A percentile compares a stretch with the other conserved stretches of the same genome.
Conservation (phyloP, 2,113 vertebrate genomes). For the Cheilinus undulatus region DNA sequence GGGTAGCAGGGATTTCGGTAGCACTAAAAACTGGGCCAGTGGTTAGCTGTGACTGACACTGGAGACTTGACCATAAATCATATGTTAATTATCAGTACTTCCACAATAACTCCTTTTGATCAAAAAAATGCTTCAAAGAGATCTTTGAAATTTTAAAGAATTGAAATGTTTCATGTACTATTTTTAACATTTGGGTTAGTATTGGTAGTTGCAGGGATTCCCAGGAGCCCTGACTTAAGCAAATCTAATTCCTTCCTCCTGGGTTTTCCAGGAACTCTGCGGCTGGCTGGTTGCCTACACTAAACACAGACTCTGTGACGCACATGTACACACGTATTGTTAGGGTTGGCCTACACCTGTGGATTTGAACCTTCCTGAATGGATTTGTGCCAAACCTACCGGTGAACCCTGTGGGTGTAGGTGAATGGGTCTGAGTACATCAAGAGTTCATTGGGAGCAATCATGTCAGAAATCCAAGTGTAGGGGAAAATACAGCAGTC, state of each 20-base stretch:
- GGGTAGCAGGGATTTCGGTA: not conserved
- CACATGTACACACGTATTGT: constrained; percentile 58
- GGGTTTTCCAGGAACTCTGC: constrained; percentile 68
- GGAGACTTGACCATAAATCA: not conserved
- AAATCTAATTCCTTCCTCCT: constrained; percentile 54
- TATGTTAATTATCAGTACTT: too few species aligned
- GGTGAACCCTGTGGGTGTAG: constrained; percentile 31
- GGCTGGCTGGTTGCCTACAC: constrained; percentile 68
- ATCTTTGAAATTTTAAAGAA: too few species aligned
- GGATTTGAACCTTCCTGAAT: constrained; percentile 51
- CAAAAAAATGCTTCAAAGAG: not conserved
- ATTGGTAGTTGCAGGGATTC: constrained; percentile 35
- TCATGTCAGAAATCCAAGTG: not conserved
- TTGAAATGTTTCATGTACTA: not conserved
- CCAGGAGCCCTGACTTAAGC: constrained; percentile 24
- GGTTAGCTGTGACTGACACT: not conserved
- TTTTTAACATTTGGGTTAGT: constrained; percentile 1
- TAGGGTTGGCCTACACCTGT: constrained; percentile 68
- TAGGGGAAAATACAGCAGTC: not conserved
- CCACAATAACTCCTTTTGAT: not conserved
- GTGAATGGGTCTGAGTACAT: constrained; percentile 3
- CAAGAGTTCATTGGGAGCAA: constrained; percentile 3
- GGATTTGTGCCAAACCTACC: constrained; percentile 46
- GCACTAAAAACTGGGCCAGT: not conserved
- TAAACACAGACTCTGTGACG: constrained; percentile 72